A percentile compares a stretch with the other conserved stretches of the same genome.
Conservation (phyloP, 2,888 invertebrate species). For the Trissolcus japonicus region DNA sequence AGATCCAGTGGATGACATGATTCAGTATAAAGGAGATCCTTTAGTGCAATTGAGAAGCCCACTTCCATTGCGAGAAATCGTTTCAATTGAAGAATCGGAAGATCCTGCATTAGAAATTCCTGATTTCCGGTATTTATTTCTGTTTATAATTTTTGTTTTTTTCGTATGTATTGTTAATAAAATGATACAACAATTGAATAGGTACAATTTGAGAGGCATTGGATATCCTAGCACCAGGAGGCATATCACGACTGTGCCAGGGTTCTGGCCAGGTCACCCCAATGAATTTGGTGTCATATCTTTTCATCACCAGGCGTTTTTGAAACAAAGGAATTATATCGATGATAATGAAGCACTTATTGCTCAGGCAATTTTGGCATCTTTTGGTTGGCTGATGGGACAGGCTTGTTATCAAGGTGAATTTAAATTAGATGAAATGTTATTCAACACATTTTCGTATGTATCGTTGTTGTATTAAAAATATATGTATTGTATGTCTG, state of each 20-base stretch:
- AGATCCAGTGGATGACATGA: conserved; percentile 80
- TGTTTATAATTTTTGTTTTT: too few relatives aligned
- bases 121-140: conserved; percentile 75
- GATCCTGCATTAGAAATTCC: conserved; percentile 80
- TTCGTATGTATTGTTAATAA: too few relatives aligned
- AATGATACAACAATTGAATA: too few relatives aligned
- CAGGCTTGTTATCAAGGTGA: conserved; percentile 87
- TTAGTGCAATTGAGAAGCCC: conserved; percentile 83
- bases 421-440: neutral
- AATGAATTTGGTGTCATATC: conserved; percentile 88
- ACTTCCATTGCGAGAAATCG: conserved; percentile 83
- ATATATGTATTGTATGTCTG: conserved; percentile 5
- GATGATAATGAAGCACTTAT: conserved; percentile 82
- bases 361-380: conserved; percentile 85
- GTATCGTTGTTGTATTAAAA: too few relatives aligned
- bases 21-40: conserved; percentile 85
- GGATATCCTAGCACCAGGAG: conserved; percentile 79
- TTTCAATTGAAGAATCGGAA: conserved; percentile 79
- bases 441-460: neutral
- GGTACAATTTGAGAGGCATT: neutral
- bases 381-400: conserved; percentile 87
- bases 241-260: conserved; percentile 86
- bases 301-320: conserved; percentile 82
- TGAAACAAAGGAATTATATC: conserved; percentile 78
- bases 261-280: conserved; percentile 89